Percentiles rank a stretch among this genome's conserved stretches.
These are phyloP conservation scores for Drosophila nr. perissopoda DNA, from an alignment of 2,888 invertebrate genomes.

Conservation along the genomic window DNA sequence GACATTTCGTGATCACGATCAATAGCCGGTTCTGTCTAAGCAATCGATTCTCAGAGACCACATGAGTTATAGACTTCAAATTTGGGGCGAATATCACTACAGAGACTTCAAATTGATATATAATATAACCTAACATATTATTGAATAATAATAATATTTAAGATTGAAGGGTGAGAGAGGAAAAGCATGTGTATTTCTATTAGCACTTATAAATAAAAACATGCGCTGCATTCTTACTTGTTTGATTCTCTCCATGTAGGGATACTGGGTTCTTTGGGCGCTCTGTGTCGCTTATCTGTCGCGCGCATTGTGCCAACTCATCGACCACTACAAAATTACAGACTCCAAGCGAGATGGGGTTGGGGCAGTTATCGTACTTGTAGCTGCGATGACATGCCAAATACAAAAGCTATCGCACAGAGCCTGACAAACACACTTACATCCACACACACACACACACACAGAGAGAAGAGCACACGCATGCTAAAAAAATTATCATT, in stretches of 20 bases:
- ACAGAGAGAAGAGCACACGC: constrained; percentile 36
- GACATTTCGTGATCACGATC: background rate
- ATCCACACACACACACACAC: constrained; percentile 31
- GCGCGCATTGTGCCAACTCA: constrained; percentile 70
- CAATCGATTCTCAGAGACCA: background rate
- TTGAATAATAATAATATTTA: background rate
- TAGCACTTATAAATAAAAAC: background rate
- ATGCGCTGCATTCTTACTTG: background rate
- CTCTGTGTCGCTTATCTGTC: constrained; percentile 60
- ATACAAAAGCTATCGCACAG: constrained; percentile 67
- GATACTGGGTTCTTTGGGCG: background rate
- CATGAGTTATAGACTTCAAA: background rate
- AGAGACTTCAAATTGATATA: background rate
- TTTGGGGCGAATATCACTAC: background rate
- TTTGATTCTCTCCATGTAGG: background rate
- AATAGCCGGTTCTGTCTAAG: background rate
- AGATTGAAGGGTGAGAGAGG: background rate
- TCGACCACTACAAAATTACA: constrained; percentile 59
- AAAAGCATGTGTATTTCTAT: background rate
- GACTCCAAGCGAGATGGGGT: constrained; percentile 17
- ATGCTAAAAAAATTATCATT: constrained; percentile 70
- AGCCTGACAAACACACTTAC: constrained; percentile 40
- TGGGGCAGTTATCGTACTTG: constrained; percentile 48
- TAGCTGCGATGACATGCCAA: constrained; percentile 67
- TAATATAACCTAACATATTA: background rate